Evolutionary conservation across 2,888 invertebrate genomes (phyloP).

Genomic region (Drosophila borborema): DNA sequence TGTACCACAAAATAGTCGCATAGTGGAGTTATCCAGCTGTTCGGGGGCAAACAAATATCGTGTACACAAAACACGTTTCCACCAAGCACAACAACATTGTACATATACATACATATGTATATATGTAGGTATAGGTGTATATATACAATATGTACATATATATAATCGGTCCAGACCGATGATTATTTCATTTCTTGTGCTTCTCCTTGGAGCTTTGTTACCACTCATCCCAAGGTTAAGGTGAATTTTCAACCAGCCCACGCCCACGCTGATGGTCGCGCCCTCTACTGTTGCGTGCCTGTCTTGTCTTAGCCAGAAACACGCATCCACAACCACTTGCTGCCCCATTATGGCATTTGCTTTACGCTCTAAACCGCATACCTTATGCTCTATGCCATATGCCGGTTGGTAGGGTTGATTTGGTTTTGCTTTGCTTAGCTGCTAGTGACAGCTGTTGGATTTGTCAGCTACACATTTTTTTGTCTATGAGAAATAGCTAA

Average conservation of each 20-base stretch:
- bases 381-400: not conserved
- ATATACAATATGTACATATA: slow-evolving; percentile 5
- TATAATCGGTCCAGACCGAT: slow-evolving; percentile 25
- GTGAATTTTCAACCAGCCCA: slow-evolving; percentile 17
- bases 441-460: not conserved
- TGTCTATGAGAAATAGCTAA: not conserved
- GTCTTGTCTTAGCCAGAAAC: slow-evolving; percentile 9
- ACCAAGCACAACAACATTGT: slow-evolving; percentile 16
- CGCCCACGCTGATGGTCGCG: not conserved
- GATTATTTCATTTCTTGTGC: slow-evolving; percentile 39
- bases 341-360: slow-evolving; percentile 16
- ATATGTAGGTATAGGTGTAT: not conserved
- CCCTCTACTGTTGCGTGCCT: slow-evolving; percentile 12
- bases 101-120: not conserved
- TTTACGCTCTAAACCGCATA: slow-evolving; percentile 8
- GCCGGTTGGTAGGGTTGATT: not conserved
- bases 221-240: slow-evolving; percentile 58
- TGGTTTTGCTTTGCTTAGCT: not conserved
- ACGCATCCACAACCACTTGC: slow-evolving; percentile 31
- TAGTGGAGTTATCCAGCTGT: slow-evolving; percentile 44
- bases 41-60: slow-evolving; percentile 29
- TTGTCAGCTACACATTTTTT: slow-evolving; percentile 1
- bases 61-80: slow-evolving; percentile 63
- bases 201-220: slow-evolving; percentile 20
- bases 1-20: slow-evolving; percentile 22